Evolutionary conservation across 2,888 invertebrate species (phyloP).

Genomic region (Aproaerema taeniolella): DNA sequence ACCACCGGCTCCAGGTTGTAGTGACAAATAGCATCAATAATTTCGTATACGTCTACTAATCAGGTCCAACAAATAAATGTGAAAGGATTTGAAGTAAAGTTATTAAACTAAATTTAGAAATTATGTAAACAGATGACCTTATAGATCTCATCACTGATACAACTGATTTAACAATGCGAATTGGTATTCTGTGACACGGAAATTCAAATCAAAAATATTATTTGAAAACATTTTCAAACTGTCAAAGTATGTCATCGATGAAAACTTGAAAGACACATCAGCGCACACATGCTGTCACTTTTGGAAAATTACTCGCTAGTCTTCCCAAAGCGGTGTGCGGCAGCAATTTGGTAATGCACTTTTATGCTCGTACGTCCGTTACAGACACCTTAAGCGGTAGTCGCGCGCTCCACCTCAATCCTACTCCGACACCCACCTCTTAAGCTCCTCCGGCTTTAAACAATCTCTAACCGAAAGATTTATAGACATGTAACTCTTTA

Average conservation of each 20-base stretch:
- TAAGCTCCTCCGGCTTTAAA: constrained; percentile 22
- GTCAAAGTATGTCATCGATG: not conserved
- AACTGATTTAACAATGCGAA: no score
- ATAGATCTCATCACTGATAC: no score
- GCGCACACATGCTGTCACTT: constrained; percentile 27
- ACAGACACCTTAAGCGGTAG: constrained; percentile 22
- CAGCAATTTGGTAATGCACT: constrained; percentile 65
- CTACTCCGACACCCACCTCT: constrained; percentile 9
- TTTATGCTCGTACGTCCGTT: constrained; percentile 39
- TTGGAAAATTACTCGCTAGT: constrained; percentile 36
- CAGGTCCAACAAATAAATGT: no score
- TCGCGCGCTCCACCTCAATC: constrained; percentile 4
- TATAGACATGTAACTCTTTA: constrained; percentile 20
- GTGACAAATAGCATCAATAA: no score
- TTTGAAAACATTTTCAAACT: not conserved
- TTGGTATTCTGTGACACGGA: no score
- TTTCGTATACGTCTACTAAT: no score
- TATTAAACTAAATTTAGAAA: no score
- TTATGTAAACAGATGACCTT: no score
- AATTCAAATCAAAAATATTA: no score
- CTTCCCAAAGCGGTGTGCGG: constrained; percentile 42
- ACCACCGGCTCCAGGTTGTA: no score
- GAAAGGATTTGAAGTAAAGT: no score
- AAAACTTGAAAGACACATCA: constrained; percentile 8
- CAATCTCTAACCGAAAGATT: constrained; percentile 16